These are phyloP conservation scores for Plebejus anna DNA, from an alignment of 2,888 invertebrate genomes.

Conservation along the genomic window DNA sequence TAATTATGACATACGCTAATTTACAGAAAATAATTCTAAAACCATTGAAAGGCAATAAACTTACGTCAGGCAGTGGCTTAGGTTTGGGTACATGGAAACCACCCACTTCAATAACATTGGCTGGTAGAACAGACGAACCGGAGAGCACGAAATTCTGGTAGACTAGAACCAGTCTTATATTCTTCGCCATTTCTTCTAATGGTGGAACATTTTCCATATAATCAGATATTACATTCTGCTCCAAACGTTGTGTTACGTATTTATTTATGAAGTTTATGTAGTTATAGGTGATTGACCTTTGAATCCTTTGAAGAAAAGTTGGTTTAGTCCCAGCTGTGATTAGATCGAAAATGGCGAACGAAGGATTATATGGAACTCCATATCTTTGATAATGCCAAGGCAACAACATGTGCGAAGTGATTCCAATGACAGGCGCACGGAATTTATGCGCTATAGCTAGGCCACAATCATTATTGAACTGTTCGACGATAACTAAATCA, in stretches of 20 bases:
- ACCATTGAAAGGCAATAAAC: neutral
- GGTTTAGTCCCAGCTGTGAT: constrained; percentile 65
- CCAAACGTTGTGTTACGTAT: constrained; percentile 51
- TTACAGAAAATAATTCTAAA: neutral
- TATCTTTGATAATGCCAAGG: constrained; percentile 80
- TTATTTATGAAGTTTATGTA: constrained; percentile 50
- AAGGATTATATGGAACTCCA: constrained; percentile 78
- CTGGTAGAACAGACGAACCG: constrained; percentile 76
- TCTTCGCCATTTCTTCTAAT: constrained; percentile 71
- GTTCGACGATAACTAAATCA: constrained; percentile 84
- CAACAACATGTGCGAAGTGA: constrained; percentile 80
- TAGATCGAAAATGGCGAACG: constrained; percentile 76
- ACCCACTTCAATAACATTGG: constrained; percentile 82
- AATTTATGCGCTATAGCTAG: constrained; percentile 82
- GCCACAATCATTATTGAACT: constrained; percentile 86
- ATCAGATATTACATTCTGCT: constrained; percentile 40
- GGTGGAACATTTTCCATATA: constrained; percentile 73
- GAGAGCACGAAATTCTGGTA: constrained; percentile 81
- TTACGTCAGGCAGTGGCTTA: constrained; percentile 36
- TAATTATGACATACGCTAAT: neutral
- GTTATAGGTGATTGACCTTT: constrained; percentile 49
- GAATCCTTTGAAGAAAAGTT: constrained; percentile 54
- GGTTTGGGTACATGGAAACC: constrained; percentile 75
- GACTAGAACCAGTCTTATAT: constrained; percentile 77
- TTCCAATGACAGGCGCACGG: constrained; percentile 79